Percentiles rank a stretch among this genome's conserved stretches.
phyloP scores from a whole-genome alignment of 2,113 vertebrate species.

The Porphyrio hochstetteri region DNA sequence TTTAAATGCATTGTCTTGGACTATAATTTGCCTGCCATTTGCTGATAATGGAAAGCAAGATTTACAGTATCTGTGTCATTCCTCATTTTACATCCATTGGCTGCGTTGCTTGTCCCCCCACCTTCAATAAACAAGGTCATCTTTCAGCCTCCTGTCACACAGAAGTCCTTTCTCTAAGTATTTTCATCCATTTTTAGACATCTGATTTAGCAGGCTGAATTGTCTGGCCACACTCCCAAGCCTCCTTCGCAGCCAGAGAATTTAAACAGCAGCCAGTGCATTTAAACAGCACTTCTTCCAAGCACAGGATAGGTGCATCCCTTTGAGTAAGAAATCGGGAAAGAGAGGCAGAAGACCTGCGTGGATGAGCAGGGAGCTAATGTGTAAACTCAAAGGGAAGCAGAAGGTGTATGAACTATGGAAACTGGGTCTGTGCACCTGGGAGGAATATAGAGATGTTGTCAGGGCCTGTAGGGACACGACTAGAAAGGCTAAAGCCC shows the following conservation, averaged over 20 bases:
- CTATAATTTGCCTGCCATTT: background rate
- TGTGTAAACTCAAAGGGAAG: too few species aligned
- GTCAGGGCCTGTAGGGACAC: too few species aligned
- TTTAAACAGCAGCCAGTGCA: too few species aligned
- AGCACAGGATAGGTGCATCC: too few species aligned
- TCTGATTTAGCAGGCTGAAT: background rate
- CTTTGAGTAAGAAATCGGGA: too few species aligned
- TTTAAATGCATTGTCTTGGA: background rate
- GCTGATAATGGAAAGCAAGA: background rate
- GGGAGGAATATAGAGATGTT: too few species aligned
- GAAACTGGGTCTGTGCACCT: too few species aligned
- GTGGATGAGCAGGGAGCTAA: too few species aligned
- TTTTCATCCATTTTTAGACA: background rate
- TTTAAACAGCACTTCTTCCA: too few species aligned
- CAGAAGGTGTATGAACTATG: too few species aligned
- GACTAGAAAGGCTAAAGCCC: too few species aligned
- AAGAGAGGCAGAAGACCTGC: too few species aligned
- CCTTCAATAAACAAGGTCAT: background rate
- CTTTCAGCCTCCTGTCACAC: background rate
- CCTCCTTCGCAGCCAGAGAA: background rate
- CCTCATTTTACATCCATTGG: background rate
- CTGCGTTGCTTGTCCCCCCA: background rate
- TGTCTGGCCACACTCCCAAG: background rate
- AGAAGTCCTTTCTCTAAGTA: background rate
- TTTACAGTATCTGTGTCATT: background rate